phyloP scores from a whole-genome alignment of 2,113 vertebrate genomes.

The Neoarius graeffei region DNA sequence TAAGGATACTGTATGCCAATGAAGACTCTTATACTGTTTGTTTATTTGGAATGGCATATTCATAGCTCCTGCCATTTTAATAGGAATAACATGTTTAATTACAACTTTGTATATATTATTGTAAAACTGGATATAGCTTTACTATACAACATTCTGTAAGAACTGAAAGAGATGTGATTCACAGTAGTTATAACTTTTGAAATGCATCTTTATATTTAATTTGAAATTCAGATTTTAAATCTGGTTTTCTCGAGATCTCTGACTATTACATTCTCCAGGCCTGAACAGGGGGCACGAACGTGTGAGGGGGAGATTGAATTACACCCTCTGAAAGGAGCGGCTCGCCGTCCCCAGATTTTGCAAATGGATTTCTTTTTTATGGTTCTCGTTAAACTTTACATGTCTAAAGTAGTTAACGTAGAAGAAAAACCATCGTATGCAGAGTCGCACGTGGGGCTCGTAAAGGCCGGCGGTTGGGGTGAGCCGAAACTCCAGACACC shows the following conservation, averaged over 20 bases:
- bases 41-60: background rate
- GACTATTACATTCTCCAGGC: constrained; percentile 31
- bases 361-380: constrained; percentile 67
- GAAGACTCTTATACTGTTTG: background rate
- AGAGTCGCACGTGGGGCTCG: constrained; percentile 65
- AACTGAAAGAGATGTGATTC: background rate
- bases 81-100: background rate
- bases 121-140: background rate
- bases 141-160: background rate
- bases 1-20: background rate
- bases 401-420: constrained; percentile 70
- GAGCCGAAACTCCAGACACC: constrained; percentile 41
- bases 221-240: constrained; percentile 17
- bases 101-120: background rate
- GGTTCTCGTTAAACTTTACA: constrained; percentile 67
- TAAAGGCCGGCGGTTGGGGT: constrained; percentile 57
- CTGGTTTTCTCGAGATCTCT: constrained; percentile 16
- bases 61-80: background rate
- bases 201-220: constrained; percentile 3
- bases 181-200: constrained; percentile 5
- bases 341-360: constrained; percentile 46
- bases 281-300: constrained; percentile 17
- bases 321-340: constrained; percentile 46
- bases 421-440: constrained; percentile 61
- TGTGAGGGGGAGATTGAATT: constrained; percentile 52